A percentile compares a stretch with the other conserved stretches of the same genome.
These are phyloP conservation scores for Drosophila orosa DNA, from an alignment of 1,140 invertebrate genomes.

Conservation along the genomic window DNA sequence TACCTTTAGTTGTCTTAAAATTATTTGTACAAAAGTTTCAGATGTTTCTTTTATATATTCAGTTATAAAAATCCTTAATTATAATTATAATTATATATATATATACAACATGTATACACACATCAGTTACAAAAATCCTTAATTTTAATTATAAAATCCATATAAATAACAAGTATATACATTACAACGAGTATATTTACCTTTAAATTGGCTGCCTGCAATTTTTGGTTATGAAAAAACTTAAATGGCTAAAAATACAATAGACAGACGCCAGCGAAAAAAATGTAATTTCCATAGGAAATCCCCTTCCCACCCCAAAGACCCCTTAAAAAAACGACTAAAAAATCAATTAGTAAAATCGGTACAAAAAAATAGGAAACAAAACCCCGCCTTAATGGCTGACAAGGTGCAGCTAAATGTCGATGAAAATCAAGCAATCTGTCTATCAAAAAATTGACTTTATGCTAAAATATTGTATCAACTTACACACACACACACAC, in stretches of 20 bases:
- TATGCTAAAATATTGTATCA: slow-evolving; percentile 38
- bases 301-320: too few species aligned
- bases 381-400: slow-evolving; percentile 27
- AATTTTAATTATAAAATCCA: slow-evolving; percentile 1
- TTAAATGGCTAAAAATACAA: slow-evolving; percentile 36
- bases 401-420: slow-evolving; percentile 42
- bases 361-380: not conserved
- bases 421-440: slow-evolving; percentile 49
- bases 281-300: slow-evolving; percentile 10
- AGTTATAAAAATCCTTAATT: not conserved
- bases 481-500: not conserved
- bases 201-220: not conserved
- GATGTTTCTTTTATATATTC: not conserved
- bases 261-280: not conserved
- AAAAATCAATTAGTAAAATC: slow-evolving; percentile 42
- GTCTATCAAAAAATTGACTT: slow-evolving; percentile 50
- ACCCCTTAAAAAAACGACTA: slow-evolving; percentile 2
- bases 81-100: not conserved
- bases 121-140: not conserved
- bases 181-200: not conserved
- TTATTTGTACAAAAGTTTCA: not conserved
- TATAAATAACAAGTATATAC: not conserved
- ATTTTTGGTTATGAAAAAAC: slow-evolving; percentile 8
- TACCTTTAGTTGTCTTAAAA: not conserved
- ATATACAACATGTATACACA: not conserved